A percentile compares a stretch with the other conserved stretches of the same genome.
Evolutionary conservation across 2,113 vertebrate species (phyloP).

Genomic region (Sclerurus mexicanus): DNA sequence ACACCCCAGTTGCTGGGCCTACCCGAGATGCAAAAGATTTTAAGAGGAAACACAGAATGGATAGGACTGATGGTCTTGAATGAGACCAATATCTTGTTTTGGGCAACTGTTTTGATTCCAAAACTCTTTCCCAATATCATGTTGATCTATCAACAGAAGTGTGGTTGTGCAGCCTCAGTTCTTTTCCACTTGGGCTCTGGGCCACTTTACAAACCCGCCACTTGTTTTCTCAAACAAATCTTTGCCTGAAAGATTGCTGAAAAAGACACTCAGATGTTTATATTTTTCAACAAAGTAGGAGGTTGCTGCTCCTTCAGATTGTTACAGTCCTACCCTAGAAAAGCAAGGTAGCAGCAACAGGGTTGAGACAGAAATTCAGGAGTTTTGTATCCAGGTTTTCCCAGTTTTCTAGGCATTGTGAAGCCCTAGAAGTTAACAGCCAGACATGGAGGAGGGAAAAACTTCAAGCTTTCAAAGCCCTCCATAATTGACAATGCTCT

Average conservation of each 20-base stretch:
- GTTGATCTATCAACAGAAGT: not conserved
- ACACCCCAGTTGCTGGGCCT: not conserved
- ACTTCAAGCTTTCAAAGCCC: not conserved
- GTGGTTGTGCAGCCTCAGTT: not conserved
- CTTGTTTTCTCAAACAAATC: not conserved
- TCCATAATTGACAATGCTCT: conserved; percentile 24
- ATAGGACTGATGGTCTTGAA: not conserved
- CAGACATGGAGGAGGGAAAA: not conserved
- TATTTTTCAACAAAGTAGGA: not conserved
- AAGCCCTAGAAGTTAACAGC: not conserved
- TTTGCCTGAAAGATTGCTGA: not conserved
- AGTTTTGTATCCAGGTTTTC: not conserved
- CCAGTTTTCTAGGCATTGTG: not conserved
- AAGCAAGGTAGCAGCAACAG: not conserved
- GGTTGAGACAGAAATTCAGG: not conserved
- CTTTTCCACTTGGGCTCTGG: not conserved
- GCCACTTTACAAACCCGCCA: not conserved
- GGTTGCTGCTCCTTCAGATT: not conserved
- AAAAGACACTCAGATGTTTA: not conserved
- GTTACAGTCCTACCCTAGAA: not conserved
- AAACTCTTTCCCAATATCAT: not conserved
- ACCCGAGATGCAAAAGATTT: not conserved
- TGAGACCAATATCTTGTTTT: not conserved
- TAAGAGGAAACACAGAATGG: not conserved
- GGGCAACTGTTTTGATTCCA: not conserved